These are phyloP conservation scores for Brachypteracias leptosomus DNA, from an alignment of 2,113 vertebrate genomes.

Conservation along the genomic window DNA sequence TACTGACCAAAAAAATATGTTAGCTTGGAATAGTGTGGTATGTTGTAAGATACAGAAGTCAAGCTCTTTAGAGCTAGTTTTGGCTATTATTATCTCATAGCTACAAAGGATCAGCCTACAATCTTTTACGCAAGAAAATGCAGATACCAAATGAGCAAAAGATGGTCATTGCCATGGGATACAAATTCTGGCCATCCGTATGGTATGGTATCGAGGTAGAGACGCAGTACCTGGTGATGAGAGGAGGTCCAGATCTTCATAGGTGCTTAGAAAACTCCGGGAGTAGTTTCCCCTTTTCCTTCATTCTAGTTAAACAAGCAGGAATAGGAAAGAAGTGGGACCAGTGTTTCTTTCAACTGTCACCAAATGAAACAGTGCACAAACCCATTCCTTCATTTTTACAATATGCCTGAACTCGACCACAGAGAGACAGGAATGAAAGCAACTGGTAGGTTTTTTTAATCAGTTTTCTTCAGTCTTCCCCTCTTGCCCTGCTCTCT, in stretches of 20 bases:
- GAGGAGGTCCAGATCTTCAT: neutral
- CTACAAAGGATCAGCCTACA: neutral
- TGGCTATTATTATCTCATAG: neutral
- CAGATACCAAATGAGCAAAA: neutral
- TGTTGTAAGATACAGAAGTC: neutral
- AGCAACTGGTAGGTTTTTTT: neutral
- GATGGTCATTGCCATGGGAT: neutral
- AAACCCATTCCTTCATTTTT: neutral
- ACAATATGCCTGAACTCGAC: neutral
- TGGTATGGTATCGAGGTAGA: neutral
- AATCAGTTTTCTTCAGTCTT: neutral
- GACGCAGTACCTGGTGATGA: neutral
- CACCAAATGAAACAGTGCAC: neutral
- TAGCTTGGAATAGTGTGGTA: neutral
- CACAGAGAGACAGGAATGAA: neutral
- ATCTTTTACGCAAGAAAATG: neutral
- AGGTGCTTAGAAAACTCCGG: neutral
- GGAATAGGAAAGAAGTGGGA: neutral
- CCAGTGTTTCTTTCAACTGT: neutral
- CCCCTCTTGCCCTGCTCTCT: neutral
- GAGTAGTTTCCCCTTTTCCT: neutral
- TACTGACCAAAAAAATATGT: accelerated
- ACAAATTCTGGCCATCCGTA: neutral
- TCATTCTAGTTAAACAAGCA: neutral
- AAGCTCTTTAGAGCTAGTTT: neutral